Evolutionary conservation across 2,888 invertebrate species (phyloP), one percentile per base, ranked within the genome.

Genomic region (Mimas tiliae): DNA sequence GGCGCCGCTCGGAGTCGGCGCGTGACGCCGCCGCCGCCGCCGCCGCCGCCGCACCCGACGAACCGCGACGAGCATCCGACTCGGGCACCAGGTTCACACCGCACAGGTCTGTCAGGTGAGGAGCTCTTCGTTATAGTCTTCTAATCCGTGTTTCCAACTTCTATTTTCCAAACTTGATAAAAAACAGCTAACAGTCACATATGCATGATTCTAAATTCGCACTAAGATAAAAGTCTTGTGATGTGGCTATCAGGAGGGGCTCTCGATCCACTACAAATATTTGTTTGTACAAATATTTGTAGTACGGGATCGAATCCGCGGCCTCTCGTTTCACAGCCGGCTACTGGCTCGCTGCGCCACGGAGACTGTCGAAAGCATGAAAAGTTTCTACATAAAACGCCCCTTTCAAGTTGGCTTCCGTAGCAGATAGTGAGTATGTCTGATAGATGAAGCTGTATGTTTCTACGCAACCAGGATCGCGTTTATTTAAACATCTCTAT

Each of bases 51-150:
- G 72, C 71, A 0, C n/a, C n/a, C n/a, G 86, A 84, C 0, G 89
- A 90, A 70, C 85, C 83, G 0, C 77, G 93, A 0, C 76, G 93
- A 0, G 91, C 91, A 1, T 92, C 92, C 0, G 93, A 93, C 72
- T 85, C 87, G 33, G 88, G 82, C 0, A 77, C 84, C 3, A 79
- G 90, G 47, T 86, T 82, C 62, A 80, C 85, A 0, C 88, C 88
- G 0, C 76, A 92, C 52, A 77, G 92, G 48, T 93, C 91, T 16
- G 89, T 90, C 63, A 91, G 91, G 90, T 91, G 42, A 73, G 65
- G 19, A 21, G 4, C n/a, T 47, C 16, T 38, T 38, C 1, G 1
- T 38, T 7, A 7, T 38, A 2, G 8, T 7, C 38, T 38, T 7
- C 38, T 38, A 7, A 38, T 7, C 3, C 9, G 38, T 38, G 38